Conservation (phyloP, 2,797 vertebrate species). For the Xenopus petersii region DNA sequence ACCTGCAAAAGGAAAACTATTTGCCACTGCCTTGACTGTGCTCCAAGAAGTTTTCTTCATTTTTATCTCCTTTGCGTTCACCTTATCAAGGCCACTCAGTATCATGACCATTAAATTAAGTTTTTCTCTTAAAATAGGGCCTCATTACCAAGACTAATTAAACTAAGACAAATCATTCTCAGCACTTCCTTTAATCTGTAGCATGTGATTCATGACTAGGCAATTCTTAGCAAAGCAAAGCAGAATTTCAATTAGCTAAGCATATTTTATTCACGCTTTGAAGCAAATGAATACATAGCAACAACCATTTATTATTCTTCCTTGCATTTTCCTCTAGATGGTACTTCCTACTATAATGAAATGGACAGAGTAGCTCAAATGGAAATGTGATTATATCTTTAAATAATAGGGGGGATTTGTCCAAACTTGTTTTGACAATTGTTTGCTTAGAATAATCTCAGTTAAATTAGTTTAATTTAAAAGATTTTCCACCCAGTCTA, state of each 20-base stretch:
- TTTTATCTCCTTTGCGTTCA: constrained; percentile 53
- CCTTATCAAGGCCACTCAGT: constrained; percentile 62
- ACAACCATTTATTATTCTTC: background rate
- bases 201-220: constrained; percentile 52
- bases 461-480: no score
- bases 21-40: constrained; percentile 48
- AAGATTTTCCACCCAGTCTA: no score
- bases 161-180: constrained; percentile 56
- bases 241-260: constrained; percentile 46
- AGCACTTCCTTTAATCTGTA: constrained; percentile 28
- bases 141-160: constrained; percentile 64
- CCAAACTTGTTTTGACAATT: no score
- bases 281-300: constrained; percentile 8
- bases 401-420: no score
- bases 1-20: constrained; percentile 58
- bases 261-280: constrained; percentile 47
- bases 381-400: no score
- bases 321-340: no score
- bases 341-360: no score
- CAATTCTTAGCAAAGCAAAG: constrained; percentile 46
- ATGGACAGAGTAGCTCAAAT: no score
- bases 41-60: constrained; percentile 49
- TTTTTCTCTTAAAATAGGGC: constrained; percentile 57
- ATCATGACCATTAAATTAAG: constrained; percentile 58
- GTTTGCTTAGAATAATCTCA: no score